Evolutionary conservation across 2,888 invertebrate species (phyloP), one percentile per base, ranked within the genome.

Genomic region (Synergus laeviventris): DNA sequence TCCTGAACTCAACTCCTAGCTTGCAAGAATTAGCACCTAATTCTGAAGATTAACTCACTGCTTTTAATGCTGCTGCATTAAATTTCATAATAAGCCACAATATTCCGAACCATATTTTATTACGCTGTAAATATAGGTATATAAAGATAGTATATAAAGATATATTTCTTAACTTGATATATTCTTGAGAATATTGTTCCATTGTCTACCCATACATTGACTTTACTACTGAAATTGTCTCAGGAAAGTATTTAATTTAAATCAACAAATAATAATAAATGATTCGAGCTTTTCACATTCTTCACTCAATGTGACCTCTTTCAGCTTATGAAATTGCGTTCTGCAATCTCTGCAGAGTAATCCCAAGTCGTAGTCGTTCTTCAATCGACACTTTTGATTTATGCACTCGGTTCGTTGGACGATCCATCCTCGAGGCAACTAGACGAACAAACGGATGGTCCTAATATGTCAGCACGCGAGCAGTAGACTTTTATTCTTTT

Each of bases 31-130:
- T 70, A 49, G 70, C 45, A 70, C 45, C 45, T n/a, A 49, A 49
- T 70, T 45, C 45, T 49, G 49, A 70, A 70, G 70, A 70, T 49
- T 70, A 70, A 70, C n/a, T n/a, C n/a, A n/a, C 31, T 31, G 31
- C 49, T 31, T 49, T 70, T 70, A 49, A 70, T 70, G 49, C 16
- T 31, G 31, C 49, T 49, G 24, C 16, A 24, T 49, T n/a, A 62
- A 62, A n/a, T 56, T 18, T 18, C n/a, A 56, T 56, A 18, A 56
- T 21, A 56, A 56, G 11, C 2, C 7, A 18, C 21, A 56, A 18
- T 38, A 62, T 62, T 36, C 31, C 9, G n/a, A 18, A 14, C n/a
- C 0, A 2, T 11, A 9, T n/a, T 36, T 38, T 9, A 1, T 38
- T 16, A 9, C n/a, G n/a, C 21, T 16, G 16, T 5, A 61, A 61